These are phyloP conservation scores for Drosophila lacteicornis DNA, from an alignment of 1,140 invertebrate genomes.

Conservation along the genomic window DNA sequence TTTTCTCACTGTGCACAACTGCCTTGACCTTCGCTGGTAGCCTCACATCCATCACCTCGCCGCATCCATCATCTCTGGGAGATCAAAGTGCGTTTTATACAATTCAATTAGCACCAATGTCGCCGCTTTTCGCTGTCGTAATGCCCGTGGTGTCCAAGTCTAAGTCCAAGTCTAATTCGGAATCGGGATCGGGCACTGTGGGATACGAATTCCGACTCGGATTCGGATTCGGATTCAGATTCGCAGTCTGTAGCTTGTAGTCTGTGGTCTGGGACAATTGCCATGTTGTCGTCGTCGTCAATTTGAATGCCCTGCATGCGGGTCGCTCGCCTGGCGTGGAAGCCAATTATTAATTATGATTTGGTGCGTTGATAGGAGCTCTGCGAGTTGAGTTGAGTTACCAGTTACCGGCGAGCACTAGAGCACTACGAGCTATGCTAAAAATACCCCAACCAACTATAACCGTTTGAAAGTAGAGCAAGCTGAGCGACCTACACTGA, in stretches of 20 bases:
- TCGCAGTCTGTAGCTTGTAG: constrained; percentile 2
- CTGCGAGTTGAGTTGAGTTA: constrained; percentile 3
- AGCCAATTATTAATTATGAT: constrained; percentile 68
- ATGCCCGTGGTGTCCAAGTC: background rate
- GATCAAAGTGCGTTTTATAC: constrained; percentile 79
- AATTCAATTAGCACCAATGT: constrained; percentile 74
- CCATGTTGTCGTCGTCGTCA: constrained; percentile 10
- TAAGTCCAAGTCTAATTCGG: constrained; percentile 1
- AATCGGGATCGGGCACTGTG: background rate
- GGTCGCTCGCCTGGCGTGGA: constrained; percentile 30
- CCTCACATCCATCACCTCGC: constrained; percentile 2
- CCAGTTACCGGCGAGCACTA: background rate
- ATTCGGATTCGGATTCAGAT: constrained; percentile 3
- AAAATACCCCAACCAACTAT: constrained; percentile 39
- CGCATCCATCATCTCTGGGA: constrained; percentile 29
- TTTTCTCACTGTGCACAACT: constrained; percentile 14
- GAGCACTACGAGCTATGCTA: constrained; percentile 29
- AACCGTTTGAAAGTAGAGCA: constrained; percentile 58
- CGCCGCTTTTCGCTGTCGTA: constrained; percentile 9
- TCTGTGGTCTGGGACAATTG: constrained; percentile 26
- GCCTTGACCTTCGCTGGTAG: constrained; percentile 59
- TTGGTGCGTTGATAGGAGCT: constrained; percentile 66
- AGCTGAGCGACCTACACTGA: constrained; percentile 3
- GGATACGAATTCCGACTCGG: constrained; percentile 1
- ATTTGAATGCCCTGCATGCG: constrained; percentile 50